Percentiles rank a stretch among this genome's conserved stretches.
phyloP scores from a whole-genome alignment of 2,113 vertebrate species.

The Montifringilla adamsi region DNA sequence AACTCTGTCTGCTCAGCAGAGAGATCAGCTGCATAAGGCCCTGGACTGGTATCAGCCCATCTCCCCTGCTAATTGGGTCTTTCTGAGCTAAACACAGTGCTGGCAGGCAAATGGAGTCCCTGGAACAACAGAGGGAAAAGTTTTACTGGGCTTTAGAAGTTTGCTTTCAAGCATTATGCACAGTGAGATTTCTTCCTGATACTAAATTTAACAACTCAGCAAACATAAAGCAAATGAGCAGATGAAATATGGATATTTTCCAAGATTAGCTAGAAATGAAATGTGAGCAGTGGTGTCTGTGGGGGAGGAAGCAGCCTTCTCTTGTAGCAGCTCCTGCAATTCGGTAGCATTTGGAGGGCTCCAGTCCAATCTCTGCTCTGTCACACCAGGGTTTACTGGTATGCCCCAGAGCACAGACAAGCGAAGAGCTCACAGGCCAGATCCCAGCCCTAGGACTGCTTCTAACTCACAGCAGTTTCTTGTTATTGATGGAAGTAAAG shows the following conservation, averaged over 20 bases:
- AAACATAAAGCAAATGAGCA: not conserved
- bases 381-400: not conserved
- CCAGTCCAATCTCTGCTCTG: not conserved
- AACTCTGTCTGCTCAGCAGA: not conserved
- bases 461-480: not conserved
- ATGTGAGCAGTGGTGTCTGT: not conserved
- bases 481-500: not conserved
- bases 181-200: not conserved
- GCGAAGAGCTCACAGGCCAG: not conserved
- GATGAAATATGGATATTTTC: not conserved
- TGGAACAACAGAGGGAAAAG: not conserved
- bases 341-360: not conserved
- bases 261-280: not conserved
- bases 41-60: not conserved
- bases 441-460: not conserved
- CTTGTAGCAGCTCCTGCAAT: not conserved
- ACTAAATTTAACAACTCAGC: not conserved
- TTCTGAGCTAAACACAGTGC: not conserved
- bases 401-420: rapidly evolving
- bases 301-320: not conserved
- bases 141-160: not conserved
- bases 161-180: not conserved
- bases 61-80: not conserved
- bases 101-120: not conserved
- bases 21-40: not conserved